Evolutionary conservation across 2,888 invertebrate genomes (phyloP).

Genomic region (Diaperis boleti): DNA sequence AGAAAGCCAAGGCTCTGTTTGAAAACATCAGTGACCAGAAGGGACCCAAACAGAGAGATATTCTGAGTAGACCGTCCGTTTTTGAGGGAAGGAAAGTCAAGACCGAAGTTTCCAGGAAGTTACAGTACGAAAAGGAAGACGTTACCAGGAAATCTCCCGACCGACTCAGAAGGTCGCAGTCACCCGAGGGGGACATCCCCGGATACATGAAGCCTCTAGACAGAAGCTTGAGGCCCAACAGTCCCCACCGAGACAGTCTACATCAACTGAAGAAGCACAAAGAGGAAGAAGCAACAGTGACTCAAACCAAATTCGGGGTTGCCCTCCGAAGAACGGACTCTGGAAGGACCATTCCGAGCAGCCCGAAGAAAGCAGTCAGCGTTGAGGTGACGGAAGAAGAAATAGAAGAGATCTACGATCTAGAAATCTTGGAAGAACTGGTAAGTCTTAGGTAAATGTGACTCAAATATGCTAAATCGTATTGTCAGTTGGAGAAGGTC

Average conservation of each 20-base stretch:
- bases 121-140: constrained; percentile 39
- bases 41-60: constrained; percentile 65
- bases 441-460: constrained; percentile 71
- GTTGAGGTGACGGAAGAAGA: constrained; percentile 65
- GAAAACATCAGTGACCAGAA: constrained; percentile 71
- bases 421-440: constrained; percentile 78
- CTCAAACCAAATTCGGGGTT: constrained; percentile 75
- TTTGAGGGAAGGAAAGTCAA: constrained; percentile 61
- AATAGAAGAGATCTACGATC: constrained; percentile 80
- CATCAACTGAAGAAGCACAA: constrained; percentile 39
- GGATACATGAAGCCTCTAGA: constrained; percentile 48
- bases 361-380: constrained; percentile 62
- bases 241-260: constrained; percentile 48
- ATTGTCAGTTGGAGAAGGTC: constrained; percentile 77
- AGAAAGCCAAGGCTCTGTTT: constrained; percentile 78
- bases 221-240: constrained; percentile 49
- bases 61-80: constrained; percentile 68
- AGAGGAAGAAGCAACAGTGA: constrained; percentile 54
- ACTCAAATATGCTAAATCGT: too few species aligned
- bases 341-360: constrained; percentile 65
- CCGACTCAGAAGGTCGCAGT: constrained; percentile 37
- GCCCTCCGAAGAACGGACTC: constrained; percentile 73
- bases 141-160: constrained; percentile 49
- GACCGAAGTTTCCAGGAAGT: constrained; percentile 28
- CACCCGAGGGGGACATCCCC: constrained; percentile 44